Evolutionary conservation across 2,113 vertebrate genomes (phyloP).

Genomic region (Buteo buteo): DNA sequence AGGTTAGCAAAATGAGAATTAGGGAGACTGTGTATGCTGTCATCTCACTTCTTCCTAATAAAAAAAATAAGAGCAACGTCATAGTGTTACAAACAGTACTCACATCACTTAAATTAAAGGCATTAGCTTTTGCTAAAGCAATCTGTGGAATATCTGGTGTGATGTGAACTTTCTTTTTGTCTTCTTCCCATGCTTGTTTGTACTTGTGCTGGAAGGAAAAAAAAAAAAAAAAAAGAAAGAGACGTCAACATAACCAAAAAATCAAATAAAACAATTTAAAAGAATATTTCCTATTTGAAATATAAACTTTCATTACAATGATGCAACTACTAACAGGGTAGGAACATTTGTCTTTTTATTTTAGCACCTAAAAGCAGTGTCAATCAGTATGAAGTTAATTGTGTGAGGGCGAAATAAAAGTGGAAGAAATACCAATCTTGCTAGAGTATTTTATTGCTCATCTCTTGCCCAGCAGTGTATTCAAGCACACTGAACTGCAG

Average conservation of each 20-base stretch:
- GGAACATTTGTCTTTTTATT: neutral
- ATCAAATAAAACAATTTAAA: neutral
- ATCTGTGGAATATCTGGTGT: conserved; percentile 91
- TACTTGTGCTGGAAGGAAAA: conserved; percentile 78
- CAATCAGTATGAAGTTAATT: neutral
- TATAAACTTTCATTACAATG: neutral
- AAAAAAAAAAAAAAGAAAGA: neutral
- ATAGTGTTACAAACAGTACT: neutral
- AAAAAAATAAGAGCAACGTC: neutral
- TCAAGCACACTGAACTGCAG: neutral
- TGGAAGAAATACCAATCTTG: neutral
- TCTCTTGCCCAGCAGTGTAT: neutral
- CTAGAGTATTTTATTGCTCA: neutral
- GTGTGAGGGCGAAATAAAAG: neutral
- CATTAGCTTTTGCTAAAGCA: conserved; percentile 87
- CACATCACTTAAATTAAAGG: conserved; percentile 89
- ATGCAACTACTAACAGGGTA: neutral
- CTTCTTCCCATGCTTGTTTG: conserved; percentile 89
- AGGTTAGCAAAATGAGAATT: neutral
- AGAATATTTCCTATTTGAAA: neutral
- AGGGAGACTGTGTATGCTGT: neutral
- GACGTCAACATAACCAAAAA: neutral
- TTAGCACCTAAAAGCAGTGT: neutral
- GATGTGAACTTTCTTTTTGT: conserved; percentile 87
- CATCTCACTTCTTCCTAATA: neutral